Percentiles rank a stretch among this genome's conserved stretches.
Conservation (phyloP, 1,140 invertebrate species). For the Leptopilina clavipes region DNA sequence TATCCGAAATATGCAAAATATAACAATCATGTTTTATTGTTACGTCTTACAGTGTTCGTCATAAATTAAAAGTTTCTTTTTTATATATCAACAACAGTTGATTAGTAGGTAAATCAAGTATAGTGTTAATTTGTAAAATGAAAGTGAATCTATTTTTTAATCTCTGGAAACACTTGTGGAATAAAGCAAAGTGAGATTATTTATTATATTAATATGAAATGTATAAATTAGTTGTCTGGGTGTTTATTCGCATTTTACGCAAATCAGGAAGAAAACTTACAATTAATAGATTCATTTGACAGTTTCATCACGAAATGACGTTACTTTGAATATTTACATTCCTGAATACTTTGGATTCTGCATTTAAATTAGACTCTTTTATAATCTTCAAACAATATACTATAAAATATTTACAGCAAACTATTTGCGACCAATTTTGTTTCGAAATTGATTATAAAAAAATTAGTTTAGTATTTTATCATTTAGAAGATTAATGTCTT, state of each 20-base stretch:
- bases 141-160: not conserved
- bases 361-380: not conserved
- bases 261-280: slow-evolving; percentile 11
- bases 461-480: too few species aligned
- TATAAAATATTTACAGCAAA: too few species aligned
- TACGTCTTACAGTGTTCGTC: too few species aligned
- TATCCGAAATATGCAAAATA: too few species aligned
- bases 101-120: not conserved
- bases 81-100: not conserved
- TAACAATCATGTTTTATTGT: too few species aligned
- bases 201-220: not conserved
- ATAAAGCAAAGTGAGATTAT: slow-evolving; percentile 9
- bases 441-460: too few species aligned
- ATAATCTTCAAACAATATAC: not conserved
- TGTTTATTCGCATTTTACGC: slow-evolving; percentile 18
- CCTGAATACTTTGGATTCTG: not conserved
- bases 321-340: slow-evolving; percentile 21
- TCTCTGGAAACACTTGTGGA: not conserved
- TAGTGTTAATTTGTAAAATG: not conserved
- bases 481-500: not conserved
- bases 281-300: slow-evolving; percentile 4
- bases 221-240: not conserved
- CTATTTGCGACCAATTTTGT: too few species aligned
- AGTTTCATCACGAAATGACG: slow-evolving; percentile 31
- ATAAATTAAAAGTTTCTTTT: too few species aligned